These are phyloP conservation scores for Bellardia bayeri DNA, from an alignment of 2,888 invertebrate species.

Conservation along the genomic window DNA sequence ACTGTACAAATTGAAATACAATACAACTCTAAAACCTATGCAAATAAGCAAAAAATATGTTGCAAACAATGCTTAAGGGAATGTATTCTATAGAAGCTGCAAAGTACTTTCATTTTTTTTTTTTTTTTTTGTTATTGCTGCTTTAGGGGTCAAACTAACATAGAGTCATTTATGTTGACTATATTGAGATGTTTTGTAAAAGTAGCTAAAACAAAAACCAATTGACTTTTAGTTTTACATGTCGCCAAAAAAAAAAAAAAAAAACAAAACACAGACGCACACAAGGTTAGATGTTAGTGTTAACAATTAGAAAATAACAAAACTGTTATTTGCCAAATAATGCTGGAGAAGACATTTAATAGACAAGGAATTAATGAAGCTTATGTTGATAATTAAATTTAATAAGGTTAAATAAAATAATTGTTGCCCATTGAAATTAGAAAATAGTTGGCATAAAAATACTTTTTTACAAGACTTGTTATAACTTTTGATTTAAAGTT, in stretches of 20 bases:
- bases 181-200: conserved; percentile 1
- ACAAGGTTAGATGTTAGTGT: conserved; percentile 14
- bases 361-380: no score
- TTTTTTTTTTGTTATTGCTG: conserved; percentile 8
- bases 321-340: background rate
- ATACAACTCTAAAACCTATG: background rate
- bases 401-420: no score
- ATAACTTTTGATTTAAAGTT: no score
- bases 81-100: conserved; percentile 13
- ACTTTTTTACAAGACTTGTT: no score
- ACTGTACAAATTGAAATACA: background rate
- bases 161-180: background rate
- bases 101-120: background rate
- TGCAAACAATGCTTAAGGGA: conserved; percentile 46
- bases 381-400: no score
- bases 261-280: background rate
- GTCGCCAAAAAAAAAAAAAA: background rate
- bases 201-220: background rate
- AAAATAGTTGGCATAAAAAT: no score
- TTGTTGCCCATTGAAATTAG: no score
- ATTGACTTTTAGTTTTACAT: conserved; percentile 11
- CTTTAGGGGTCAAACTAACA: conserved; percentile 14
- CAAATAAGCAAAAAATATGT: background rate
- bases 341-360: no score
- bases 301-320: background rate